Base-by-base conservation (phyloP, 2,888 invertebrate genomes). In the Gortyna flavago region DNA sequence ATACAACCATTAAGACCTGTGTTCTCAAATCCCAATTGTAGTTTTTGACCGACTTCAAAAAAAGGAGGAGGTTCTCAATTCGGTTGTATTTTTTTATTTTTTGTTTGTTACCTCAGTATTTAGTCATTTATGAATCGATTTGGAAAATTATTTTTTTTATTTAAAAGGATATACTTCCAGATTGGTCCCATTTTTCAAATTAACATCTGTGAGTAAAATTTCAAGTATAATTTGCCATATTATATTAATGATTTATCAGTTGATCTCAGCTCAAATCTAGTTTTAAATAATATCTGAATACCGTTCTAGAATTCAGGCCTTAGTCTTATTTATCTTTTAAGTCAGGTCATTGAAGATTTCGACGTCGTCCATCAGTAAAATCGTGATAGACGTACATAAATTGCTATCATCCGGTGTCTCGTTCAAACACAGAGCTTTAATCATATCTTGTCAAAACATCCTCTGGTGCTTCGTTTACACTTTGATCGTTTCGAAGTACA, bases 371-470 rank as follows among this genome's bases (percentile, higher is more conserved):
- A 81, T 85, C 64, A 75, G 62, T 65, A 68, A 44, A 70, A 62
- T 69, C 57, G 65, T 67, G 69, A 77, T 74, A 44, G 66, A 71
- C 59, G 32, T 32, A 68, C 64, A 70, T 69, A 77, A 83, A 83
- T 86, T 83, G 78, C 83, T 11, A 41, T 48, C 86, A 82, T 83
- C 83, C 86, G 86, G 83, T 82, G 85, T 62, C 65, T 77, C 72
- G 61, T 61, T 71, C 64, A 51, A 66, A 72, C 86, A 44, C 35
- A 62, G 64, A 72, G 75, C 78, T 77, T 74, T 83, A 78, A 83
- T 83, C 80, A 83, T 81, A 77, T 77, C 72, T 81, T 86, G 80
- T 83, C 84, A 79, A 83, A 86, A 86, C 86, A 84, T 86, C 86
- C 86, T 86, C 41, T 66, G 57, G n/a, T 71, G 61, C 69, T 78